phyloP scores from a whole-genome alignment of 1,140 invertebrate species.

The Gryllus bimaculatus region DNA sequence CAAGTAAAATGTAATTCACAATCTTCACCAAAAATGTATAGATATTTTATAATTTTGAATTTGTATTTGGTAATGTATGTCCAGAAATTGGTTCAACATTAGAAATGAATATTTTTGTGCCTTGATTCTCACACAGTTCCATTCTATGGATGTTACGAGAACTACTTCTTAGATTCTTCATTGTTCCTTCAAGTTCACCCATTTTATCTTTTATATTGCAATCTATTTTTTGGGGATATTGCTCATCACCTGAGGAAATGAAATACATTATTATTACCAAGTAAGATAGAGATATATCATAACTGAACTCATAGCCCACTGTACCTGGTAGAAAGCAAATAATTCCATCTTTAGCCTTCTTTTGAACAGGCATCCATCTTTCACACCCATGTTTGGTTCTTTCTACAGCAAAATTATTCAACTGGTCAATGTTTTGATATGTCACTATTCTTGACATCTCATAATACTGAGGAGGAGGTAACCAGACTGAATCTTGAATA shows the following conservation, averaged over 20 bases:
- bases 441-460: slow-evolving; percentile 40
- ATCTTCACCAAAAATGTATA: too few species aligned
- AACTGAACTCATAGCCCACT: background rate
- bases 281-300: background rate
- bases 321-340: slow-evolving; percentile 37
- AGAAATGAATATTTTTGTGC: background rate
- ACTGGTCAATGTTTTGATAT: slow-evolving; percentile 34
- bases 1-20: too few species aligned
- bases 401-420: slow-evolving; percentile 13
- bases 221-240: background rate
- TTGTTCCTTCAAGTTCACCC: background rate
- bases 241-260: background rate
- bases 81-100: background rate
- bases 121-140: background rate
- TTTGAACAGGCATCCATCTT: slow-evolving; percentile 35
- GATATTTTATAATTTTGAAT: background rate
- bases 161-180: background rate
- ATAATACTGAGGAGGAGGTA: slow-evolving; percentile 47
- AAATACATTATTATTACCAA: background rate
- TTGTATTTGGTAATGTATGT: background rate
- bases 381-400: slow-evolving; percentile 21
- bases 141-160: background rate
- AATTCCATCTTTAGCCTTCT: slow-evolving; percentile 33
- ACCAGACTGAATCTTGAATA: slow-evolving; percentile 28
- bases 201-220: background rate